Evolutionary conservation across 2,888 invertebrate species (phyloP), one percentile per base, ranked within the genome.

Genomic region (Creontiades dilutus): DNA sequence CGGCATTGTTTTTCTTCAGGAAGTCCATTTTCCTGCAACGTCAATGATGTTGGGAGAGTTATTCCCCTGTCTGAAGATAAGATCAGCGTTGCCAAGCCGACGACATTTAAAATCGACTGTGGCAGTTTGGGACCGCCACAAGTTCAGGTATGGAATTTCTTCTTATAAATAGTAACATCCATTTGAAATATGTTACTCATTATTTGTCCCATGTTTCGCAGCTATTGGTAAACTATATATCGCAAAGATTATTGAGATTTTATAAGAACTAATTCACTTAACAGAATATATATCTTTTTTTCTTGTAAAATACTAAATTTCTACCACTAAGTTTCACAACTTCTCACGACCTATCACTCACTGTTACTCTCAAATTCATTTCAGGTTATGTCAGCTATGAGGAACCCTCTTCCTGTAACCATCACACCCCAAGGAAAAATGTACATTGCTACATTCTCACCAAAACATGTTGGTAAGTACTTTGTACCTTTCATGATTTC

Each of bases 41-140:
- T 97, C 23, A 95, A 96, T 4, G 97, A 98, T 61, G 96, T 97
- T 0, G 97, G 97, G n/a, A 95, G 97, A 76, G 96, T 98, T 9
- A 95, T 97, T 85, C 95, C 97, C 37, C 96, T 97, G 0, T 94
- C 95, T 11, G 97, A 98, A 89, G 98, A 98, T 92, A 98, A 98
- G 93, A 97, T 98, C 48, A 96, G 98, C 0, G 97, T 98, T 23
- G 97, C 97, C 75, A 95, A 96, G 90, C 94, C 96, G 11, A 97
- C 98, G 92, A 96, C 96, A 7, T 98, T 99, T 94, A 95, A 96
- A 89, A 97, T 99, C 82, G 97, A 98, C 93, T 97, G 98, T 55
- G 97, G 97, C 90, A 95, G 92, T 78, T 92, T 94, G 89, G 94
- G 94, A 12, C 93, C 93, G 47, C 97, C 98, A 0, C 95, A 95